Evolutionary conservation across 2,113 vertebrate species (phyloP), one percentile per base, ranked within the genome.

Genomic region (Paracyprichromis sp.): DNA sequence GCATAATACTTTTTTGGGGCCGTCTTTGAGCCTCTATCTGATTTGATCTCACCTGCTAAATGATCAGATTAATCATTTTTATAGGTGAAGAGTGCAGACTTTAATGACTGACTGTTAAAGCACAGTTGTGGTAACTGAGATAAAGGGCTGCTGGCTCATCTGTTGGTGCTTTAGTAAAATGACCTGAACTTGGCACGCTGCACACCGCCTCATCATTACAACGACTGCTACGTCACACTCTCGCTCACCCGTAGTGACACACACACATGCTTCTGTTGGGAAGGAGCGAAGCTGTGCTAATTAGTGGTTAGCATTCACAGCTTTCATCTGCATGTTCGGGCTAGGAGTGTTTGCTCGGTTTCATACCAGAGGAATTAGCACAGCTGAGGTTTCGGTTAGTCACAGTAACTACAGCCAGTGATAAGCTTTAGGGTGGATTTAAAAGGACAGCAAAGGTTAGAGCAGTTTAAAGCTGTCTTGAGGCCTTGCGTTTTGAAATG

Each of bases 321-420:
- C 92, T 90, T 92, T 95, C 59, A 90, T 93, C 91, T 92, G 90
- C 90, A 47, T 92, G 90, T 94, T 92, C 57, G 85, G 73, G 69
- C 85, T 17, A 47, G 80, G 83, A 91, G 76, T 83, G 88, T 85
- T 94, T 86, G 91, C 85, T 82, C 71, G 13, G 83, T 82, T 83
- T 92, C 93, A 94, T 92, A 88, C 92, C 89, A 92, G 90, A 92
- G 83, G 89, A 89, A 87, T 92, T 91, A 90, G 45, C 85, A 79
- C 85, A 17, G 40, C 88, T 57, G 82, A 87, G 88, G 92, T 93
- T 90, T 91, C 57, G 4, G 88, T 93, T 93, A 84, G 90, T 93
- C 94, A 92, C 89, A 88, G 91, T 90, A 91, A 52, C 86, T 82
- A 86, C 8, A 83, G 88, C 57, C 84, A 69, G 87, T 78, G 90